Base-by-base conservation (phyloP, 2,888 invertebrate species). In the Leucania comma region DNA sequence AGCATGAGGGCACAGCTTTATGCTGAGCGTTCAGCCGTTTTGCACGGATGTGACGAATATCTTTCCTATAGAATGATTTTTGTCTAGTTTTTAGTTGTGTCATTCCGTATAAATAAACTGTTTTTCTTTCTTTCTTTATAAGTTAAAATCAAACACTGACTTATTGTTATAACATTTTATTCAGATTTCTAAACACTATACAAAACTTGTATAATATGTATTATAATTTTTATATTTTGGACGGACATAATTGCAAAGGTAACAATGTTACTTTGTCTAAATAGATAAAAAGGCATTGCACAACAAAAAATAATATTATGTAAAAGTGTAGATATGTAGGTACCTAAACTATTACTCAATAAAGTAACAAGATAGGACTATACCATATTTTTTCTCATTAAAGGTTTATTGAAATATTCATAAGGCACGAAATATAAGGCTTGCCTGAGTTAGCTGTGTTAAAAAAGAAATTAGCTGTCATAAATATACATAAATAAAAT, bases 131-230 rank as follows among this genome's bases (percentile, higher is more conserved):
- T 20, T 26, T 14, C 29, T 29, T 22, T 32, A 56, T 35, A 17
- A 22, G 35, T 22, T 35, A 4, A 62, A 68, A 61, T 26, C 8
- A 65, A 65, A 67, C n/a, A 50, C 38, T 8, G 9, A 26, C 12
- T 20, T 48, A 61, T 62, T 38, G 20, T 58, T 72, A 46, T 56
- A 80, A 79, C 68, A 72, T 72, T 79, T 59, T 72, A 79, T 79
- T 79, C 22, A 63, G 32, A 65, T 72, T 46, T 62, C 42, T 72
- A 65, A 62, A 78, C 60, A 75, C 22, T 56, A 64, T 75, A 65
- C 35, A 65, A 78, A 78, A 75, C 46, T 48, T 78, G 20, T 69
- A 64, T 17, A 58, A 20, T 60, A 6, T 4, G 1, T 35, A 50
- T 48, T 10, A 22, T 46, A 22, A 1, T 66, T 66, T 24, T 58